These are phyloP conservation scores for Mylabris sibirica DNA, from an alignment of 2,888 invertebrate genomes.

Conservation along the genomic window DNA sequence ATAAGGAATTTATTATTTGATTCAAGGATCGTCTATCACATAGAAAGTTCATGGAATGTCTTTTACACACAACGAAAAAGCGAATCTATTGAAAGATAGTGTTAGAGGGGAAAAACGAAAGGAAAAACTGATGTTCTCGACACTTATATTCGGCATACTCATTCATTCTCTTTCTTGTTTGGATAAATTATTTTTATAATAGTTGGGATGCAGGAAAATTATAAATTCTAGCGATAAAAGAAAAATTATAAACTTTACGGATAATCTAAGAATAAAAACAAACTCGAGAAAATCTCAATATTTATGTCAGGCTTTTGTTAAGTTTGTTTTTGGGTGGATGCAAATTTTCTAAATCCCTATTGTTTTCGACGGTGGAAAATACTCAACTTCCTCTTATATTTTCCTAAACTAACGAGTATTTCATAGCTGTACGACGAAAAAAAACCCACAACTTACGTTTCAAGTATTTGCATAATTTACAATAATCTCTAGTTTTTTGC, in stretches of 20 bases:
- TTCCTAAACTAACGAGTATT: conserved; percentile 22
- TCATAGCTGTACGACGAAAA: background rate
- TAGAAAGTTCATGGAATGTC: conserved; percentile 44
- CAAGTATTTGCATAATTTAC: background rate
- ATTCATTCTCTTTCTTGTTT: background rate
- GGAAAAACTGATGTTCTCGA: background rate
- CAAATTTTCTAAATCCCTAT: conserved; percentile 18
- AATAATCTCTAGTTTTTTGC: background rate
- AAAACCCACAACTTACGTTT: background rate
- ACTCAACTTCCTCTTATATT: conserved; percentile 11
- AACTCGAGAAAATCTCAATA: background rate
- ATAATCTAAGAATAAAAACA: background rate
- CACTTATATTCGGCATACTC: background rate
- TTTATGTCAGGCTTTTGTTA: background rate
- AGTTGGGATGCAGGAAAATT: background rate
- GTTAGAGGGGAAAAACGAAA: too few relatives aligned
- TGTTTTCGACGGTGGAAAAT: conserved; percentile 12
- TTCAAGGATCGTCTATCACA: conserved; percentile 46
- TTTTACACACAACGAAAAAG: conserved; percentile 29
- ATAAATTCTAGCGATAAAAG: background rate
- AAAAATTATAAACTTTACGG: background rate
- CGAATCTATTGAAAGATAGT: background rate
- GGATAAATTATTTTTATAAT: background rate
- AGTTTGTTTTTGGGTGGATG: conserved; percentile 11
- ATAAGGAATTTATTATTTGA: conserved; percentile 51